Base-by-base conservation (phyloP, 2,113 vertebrate species). In the Piaya cayana region DNA sequence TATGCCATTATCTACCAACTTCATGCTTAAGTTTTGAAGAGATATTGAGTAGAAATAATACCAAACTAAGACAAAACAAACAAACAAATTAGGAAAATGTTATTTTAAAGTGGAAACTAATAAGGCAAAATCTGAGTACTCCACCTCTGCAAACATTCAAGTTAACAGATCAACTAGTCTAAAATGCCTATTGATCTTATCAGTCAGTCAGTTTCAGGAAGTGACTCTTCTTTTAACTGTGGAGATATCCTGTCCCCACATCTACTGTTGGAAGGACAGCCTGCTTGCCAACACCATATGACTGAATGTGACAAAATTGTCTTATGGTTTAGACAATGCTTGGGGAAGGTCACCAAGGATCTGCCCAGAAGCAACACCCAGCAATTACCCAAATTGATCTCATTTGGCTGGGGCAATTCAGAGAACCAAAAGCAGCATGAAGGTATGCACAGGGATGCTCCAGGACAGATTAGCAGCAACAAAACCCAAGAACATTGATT, bases 231-330 rank as follows among this genome's bases (percentile, higher is more conserved):
- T 83, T 88, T 16, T 72, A 6, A 17, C 6, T 36, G 12, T 68
- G 25, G 23, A 86, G 8, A 26, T 0, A 0, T 71, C 5, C 18
- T 13, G 1, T 29, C 49, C 7, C 23, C 30, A 62, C 4, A 37
- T 6, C 12, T 1, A 3, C 14, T 68, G 7, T 32, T 29, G 22
- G 19, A 68, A 63, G 42, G n/a, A 42, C 12, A 70, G 27, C 7
- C 11, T 43, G 7, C 8, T 68, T 68, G 20, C 30, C 13, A 52
- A 8, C 15, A 39, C 1, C 20, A n/a, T 2, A 1, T 42, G 19
- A 30, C 9, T 34, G 29, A 58, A 42, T 26, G 11, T 59, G 18
- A 64, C 21, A 91, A 58, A 78, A 67, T 22, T 19, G 6, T 68
- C 11, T 64, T 8, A 20, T 43, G 64, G 5, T 84, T 81, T 78